phyloP scores from a whole-genome alignment of 2,888 invertebrate species.

The Phasia obesa region DNA sequence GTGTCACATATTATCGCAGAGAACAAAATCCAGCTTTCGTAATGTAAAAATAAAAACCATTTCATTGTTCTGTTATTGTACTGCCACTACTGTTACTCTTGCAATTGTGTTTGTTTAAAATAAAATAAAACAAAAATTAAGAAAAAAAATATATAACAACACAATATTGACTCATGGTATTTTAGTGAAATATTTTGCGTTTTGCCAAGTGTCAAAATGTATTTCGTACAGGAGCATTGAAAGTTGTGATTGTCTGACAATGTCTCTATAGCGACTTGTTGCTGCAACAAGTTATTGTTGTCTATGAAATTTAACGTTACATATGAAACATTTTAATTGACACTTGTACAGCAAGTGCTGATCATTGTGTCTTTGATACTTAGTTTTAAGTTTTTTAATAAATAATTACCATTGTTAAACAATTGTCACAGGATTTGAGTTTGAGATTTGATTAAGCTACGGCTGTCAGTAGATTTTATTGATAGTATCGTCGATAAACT shows the following conservation, averaged over 20 bases:
- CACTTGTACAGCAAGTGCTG: conserved; percentile 47
- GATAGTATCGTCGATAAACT: no score
- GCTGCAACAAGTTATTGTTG: conserved; percentile 61
- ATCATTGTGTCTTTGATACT: not conserved
- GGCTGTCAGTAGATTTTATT: no score
- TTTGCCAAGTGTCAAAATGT: conserved; percentile 63
- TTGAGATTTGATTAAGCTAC: no score
- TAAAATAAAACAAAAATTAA: conserved; percentile 20
- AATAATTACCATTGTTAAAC: no score
- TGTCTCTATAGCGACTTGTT: not conserved
- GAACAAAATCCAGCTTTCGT: conserved; percentile 27
- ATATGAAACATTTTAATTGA: conserved; percentile 56
- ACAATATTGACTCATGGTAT: conserved; percentile 57
- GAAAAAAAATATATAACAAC: conserved; percentile 37
- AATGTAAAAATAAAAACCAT: conserved; percentile 8
- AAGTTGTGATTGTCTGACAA: conserved; percentile 51
- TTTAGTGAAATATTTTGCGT: conserved; percentile 58
- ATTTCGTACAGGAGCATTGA: conserved; percentile 30
- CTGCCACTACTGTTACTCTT: conserved; percentile 9
- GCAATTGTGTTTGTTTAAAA: conserved; percentile 46
- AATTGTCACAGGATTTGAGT: no score
- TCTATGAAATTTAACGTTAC: conserved; percentile 26
- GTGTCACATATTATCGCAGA: conserved; percentile 64
- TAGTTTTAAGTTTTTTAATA: no score
- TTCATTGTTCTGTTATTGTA: conserved; percentile 66